Base-by-base conservation (phyloP, 1,140 invertebrate species). In the Drosophila guanche region DNA sequence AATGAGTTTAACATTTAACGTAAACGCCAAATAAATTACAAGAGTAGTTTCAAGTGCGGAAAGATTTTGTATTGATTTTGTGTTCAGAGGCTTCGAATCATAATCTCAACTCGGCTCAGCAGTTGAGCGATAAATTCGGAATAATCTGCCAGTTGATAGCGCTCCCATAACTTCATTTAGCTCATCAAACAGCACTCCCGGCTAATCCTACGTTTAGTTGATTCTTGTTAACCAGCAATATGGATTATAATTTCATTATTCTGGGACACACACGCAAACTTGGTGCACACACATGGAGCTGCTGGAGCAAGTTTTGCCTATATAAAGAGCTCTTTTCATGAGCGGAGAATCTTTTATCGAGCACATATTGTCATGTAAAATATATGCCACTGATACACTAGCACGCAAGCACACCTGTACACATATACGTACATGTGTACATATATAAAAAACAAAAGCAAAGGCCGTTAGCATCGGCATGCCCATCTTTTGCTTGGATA, bases 401-500 rank as follows among this genome's bases (percentile, higher is more conserved):
- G 33, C 57, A 37, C 43, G 46, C 25, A 56, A 25, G 29, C 8
- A 40, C 12, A 20, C 8, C 40, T 33, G 20, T 43, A n/a, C 16
- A 20, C 16, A 20, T 20, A 0, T 20, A 20, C 16, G 25, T 42
- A 61, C 12, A 27, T 12, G 48, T 22, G 50, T 14, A 29, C 7
- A 58, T 54, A 46, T 14, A 8, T 25, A 43, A 71, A 71, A 72
- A 61, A 72, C 57, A 60, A 72, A 73, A 73, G 57, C 40, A 56
- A 73, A 48, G 65, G 62, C 61, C 65, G 50, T 43, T 47, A 62
- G 65, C 65, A 67, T 68, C 61, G 63, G 66, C 48, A 66, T 67
- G 60, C 66, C 66, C 70, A 72, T 73, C 58, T 50, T 63, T 73
- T 55, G 58, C 70, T 62, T n/a, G 51, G 67, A 54, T 71, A 46